phyloP scores from a whole-genome alignment of 2,113 vertebrate species.

The Noctilio leporinus region DNA sequence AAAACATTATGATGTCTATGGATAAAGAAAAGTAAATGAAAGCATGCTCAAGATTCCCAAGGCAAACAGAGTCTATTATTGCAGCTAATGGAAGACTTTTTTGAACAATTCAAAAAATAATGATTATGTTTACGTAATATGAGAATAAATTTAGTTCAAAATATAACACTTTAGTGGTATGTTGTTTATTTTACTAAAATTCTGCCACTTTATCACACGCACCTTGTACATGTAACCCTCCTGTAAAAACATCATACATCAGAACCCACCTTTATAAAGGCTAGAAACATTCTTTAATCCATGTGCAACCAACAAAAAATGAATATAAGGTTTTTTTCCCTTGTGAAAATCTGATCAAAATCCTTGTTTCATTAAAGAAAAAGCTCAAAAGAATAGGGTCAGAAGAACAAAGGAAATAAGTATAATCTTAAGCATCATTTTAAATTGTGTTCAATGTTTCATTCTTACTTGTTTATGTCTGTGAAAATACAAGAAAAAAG shows the following conservation, averaged over 20 bases:
- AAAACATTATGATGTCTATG: too few relatives aligned
- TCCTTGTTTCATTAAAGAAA: slow-evolving; percentile 50
- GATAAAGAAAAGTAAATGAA: too few relatives aligned
- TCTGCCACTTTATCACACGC: too few relatives aligned
- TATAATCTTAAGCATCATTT: slow-evolving; percentile 54
- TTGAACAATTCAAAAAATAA: too few relatives aligned
- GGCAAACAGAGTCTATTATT: too few relatives aligned
- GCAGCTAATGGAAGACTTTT: too few relatives aligned
- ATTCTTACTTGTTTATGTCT: background rate
- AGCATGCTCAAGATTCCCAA: too few relatives aligned
- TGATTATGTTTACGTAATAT: too few relatives aligned
- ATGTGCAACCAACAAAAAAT: slow-evolving; percentile 28
- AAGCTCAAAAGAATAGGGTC: slow-evolving; percentile 41
- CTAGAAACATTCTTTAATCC: slow-evolving; percentile 43
- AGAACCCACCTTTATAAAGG: slow-evolving; percentile 33
- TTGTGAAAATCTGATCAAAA: slow-evolving; percentile 11
- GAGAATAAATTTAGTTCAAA: too few relatives aligned
- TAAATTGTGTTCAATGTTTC: background rate
- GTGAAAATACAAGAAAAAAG: background rate
- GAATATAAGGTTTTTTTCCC: background rate
- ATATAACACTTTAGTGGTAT: too few relatives aligned
- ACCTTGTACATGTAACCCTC: background rate
- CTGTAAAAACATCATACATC: background rate
- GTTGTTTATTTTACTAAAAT: too few relatives aligned
- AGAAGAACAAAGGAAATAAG: slow-evolving; percentile 33